Percentiles rank a stretch among this genome's conserved stretches.
Evolutionary conservation across 2,113 vertebrate species (phyloP).

Genomic region (Oenanthe oenanthe): DNA sequence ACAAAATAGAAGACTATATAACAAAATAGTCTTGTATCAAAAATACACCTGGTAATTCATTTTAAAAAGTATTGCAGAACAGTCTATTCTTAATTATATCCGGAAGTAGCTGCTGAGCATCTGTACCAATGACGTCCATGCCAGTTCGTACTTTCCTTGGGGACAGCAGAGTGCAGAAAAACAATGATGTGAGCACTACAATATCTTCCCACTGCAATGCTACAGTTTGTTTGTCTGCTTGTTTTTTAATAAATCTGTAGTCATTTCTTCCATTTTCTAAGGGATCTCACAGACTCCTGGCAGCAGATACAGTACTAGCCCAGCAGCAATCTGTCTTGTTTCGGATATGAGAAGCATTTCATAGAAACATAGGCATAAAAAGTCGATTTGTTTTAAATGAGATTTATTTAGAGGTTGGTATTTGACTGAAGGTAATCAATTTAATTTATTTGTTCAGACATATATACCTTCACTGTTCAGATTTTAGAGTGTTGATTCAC

Average conservation of each 20-base stretch:
- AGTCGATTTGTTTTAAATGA: not conserved
- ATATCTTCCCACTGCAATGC: not conserved
- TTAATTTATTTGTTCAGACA: not conserved
- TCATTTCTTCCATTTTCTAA: conserved; percentile 13
- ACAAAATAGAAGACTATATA: not conserved
- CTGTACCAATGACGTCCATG: conserved; percentile 31
- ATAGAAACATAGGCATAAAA: not conserved
- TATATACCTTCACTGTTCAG: not conserved
- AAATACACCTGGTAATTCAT: conserved; percentile 1
- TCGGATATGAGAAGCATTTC: not conserved
- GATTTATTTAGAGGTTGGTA: not conserved
- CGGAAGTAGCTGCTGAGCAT: conserved; percentile 21
- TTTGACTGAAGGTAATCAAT: not conserved
- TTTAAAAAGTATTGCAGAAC: not conserved
- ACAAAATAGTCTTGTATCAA: not conserved
- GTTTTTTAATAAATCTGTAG: conserved; percentile 32
- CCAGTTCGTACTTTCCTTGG: not conserved
- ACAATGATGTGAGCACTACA: conserved; percentile 10
- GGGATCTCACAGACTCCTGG: not conserved
- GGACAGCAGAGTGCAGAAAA: not conserved
- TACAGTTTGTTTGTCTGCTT: not conserved
- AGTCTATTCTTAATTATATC: not conserved
- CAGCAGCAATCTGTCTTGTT: not conserved
- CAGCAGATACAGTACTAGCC: not conserved
- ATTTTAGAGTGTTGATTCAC: not conserved